Evolutionary conservation across 2,797 vertebrate species (phyloP).

Genomic region (Salarias fasciatus): DNA sequence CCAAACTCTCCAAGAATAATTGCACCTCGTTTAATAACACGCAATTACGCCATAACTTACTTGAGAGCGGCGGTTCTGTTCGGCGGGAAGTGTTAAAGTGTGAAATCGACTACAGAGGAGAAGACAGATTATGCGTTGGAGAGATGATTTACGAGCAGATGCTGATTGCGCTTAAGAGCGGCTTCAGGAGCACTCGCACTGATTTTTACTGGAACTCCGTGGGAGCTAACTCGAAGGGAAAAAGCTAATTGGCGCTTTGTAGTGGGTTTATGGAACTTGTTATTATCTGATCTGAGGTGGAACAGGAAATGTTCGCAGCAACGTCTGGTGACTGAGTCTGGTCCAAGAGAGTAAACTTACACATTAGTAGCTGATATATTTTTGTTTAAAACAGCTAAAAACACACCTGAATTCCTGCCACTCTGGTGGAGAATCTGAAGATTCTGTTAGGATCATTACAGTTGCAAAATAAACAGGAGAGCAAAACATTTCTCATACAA

Average conservation of each 20-base stretch:
- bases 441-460: no score
- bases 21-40: constrained; percentile 12
- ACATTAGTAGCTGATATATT: no score
- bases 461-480: no score
- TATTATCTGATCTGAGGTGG: background rate
- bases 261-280: background rate
- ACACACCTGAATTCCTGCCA: no score
- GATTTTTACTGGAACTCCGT: background rate
- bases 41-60: constrained; percentile 42
- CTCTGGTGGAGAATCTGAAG: no score
- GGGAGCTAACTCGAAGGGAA: background rate
- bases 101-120: constrained; percentile 12
- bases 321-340: background rate
- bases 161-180: background rate
- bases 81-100: constrained; percentile 4
- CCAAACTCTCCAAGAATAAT: constrained; percentile 32
- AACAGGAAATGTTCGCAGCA: background rate
- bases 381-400: no score
- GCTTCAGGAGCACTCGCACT: background rate
- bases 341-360: background rate
- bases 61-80: constrained; percentile 41
- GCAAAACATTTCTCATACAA: no score
- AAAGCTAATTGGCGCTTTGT: background rate
- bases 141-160: constrained; percentile 49
- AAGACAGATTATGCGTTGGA: background rate